These are phyloP conservation scores for Willowsia nigromaculata DNA, from an alignment of 2,888 invertebrate genomes.

Conservation along the genomic window DNA sequence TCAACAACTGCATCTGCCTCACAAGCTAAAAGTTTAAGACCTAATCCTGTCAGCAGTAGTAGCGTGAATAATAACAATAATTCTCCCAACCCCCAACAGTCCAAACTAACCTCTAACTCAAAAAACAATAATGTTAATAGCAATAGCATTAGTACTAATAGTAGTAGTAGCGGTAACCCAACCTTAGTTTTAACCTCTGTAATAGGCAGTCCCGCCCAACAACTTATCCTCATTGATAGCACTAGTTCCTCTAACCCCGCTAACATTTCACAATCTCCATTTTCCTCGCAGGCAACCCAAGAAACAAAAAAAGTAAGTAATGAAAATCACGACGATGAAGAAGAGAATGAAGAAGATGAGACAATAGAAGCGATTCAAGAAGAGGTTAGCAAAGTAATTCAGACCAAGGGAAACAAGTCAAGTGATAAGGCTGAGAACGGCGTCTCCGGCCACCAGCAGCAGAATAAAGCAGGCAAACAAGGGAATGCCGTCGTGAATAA, in stretches of 20 bases:
- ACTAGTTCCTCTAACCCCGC: background rate
- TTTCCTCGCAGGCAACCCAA: background rate
- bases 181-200: slow-evolving; percentile 1
- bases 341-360: slow-evolving; percentile 32
- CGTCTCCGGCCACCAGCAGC: background rate
- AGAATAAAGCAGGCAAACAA: background rate
- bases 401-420: background rate
- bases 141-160: slow-evolving; percentile 26
- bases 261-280: background rate
- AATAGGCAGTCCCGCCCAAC: slow-evolving; percentile 10
- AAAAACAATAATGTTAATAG: slow-evolving; percentile 35
- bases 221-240: slow-evolving; percentile 25
- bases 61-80: slow-evolving; percentile 47
- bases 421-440: slow-evolving; percentile 56
- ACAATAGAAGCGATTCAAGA: slow-evolving; percentile 54
- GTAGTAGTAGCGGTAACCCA: slow-evolving; percentile 28
- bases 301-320: background rate
- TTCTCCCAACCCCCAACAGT: background rate
- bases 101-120: slow-evolving; percentile 21
- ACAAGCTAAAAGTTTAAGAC: background rate
- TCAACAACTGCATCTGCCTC: background rate
- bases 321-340: background rate
- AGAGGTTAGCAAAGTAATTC: slow-evolving; percentile 44
- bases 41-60: slow-evolving; percentile 18
- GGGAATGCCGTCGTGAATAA: background rate